These are phyloP conservation scores for Drosophila carrolli DNA, from an alignment of 1,140 invertebrate genomes.

Conservation along the genomic window DNA sequence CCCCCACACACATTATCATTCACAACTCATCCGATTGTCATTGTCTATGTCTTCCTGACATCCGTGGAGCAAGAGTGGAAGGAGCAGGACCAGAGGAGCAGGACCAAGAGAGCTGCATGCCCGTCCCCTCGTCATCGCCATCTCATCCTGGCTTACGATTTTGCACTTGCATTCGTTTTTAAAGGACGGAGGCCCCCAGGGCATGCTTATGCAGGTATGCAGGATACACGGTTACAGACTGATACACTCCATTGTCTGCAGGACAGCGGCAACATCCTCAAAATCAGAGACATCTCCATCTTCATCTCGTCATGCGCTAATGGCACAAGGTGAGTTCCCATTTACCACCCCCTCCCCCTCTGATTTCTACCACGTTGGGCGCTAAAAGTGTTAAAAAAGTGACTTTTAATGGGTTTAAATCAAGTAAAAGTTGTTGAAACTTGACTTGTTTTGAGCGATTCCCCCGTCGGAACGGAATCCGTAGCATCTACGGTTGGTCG, in stretches of 20 bases:
- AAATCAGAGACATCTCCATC: conserved; percentile 43
- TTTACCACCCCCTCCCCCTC: background rate
- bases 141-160: conserved; percentile 54
- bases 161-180: conserved; percentile 63
- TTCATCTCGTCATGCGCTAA: conserved; percentile 47
- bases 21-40: conserved; percentile 81
- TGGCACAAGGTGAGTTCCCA: conserved; percentile 57
- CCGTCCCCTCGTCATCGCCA: conserved; percentile 5
- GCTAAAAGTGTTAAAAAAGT: conserved; percentile 80
- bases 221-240: conserved; percentile 34
- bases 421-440: conserved; percentile 83
- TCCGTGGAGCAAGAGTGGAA: conserved; percentile 22
- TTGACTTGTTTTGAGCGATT: conserved; percentile 78
- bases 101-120: background rate
- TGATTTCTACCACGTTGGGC: conserved; percentile 21
- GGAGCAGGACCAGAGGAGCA: background rate
- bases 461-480: conserved; percentile 12
- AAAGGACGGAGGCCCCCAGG: conserved; percentile 50
- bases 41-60: conserved; percentile 66
- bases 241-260: conserved; percentile 52
- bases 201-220: conserved; percentile 65
- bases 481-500: conserved; percentile 43
- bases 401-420: conserved; percentile 83
- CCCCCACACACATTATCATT: conserved; percentile 64
- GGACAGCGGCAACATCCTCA: conserved; percentile 20